A percentile compares a stretch with the other conserved stretches of the same genome.
These are phyloP conservation scores for Tenthredo amoena DNA, from an alignment of 2,888 invertebrate genomes.

Conservation along the genomic window DNA sequence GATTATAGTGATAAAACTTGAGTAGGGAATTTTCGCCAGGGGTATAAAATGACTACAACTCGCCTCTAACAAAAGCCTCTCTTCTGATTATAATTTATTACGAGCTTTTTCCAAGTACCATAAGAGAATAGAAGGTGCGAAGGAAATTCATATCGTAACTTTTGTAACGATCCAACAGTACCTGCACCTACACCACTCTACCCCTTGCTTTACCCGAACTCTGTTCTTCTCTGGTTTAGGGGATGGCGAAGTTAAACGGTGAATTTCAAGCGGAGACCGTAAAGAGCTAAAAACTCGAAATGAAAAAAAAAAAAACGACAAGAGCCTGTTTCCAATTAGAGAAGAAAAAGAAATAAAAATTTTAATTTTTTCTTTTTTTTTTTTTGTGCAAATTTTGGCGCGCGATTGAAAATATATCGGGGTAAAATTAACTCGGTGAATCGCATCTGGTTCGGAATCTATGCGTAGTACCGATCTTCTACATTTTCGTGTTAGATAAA, in stretches of 20 bases:
- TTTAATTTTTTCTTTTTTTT: not conserved
- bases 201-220: not conserved
- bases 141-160: slow-evolving; percentile 34
- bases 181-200: not conserved
- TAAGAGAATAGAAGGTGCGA: not conserved
- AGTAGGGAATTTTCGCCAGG: not conserved
- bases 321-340: not conserved
- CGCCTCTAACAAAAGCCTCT: slow-evolving; percentile 5
- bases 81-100: slow-evolving; percentile 47
- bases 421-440: not conserved
- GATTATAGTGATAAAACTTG: not conserved
- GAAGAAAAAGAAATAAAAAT: too few species aligned
- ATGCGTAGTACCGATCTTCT: not conserved
- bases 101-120: slow-evolving; percentile 14
- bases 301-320: not conserved
- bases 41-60: not conserved
- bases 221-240: not conserved
- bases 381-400: not conserved
- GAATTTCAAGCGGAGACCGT: too few species aligned
- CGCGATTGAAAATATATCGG: not conserved
- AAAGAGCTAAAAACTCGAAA: not conserved
- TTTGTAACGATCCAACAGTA: slow-evolving; percentile 12
- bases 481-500: not conserved
- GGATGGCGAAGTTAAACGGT: not conserved
- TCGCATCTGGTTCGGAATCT: not conserved